phyloP scores from a whole-genome alignment of 2,888 invertebrate species.

The Oscheius sp. region DNA sequence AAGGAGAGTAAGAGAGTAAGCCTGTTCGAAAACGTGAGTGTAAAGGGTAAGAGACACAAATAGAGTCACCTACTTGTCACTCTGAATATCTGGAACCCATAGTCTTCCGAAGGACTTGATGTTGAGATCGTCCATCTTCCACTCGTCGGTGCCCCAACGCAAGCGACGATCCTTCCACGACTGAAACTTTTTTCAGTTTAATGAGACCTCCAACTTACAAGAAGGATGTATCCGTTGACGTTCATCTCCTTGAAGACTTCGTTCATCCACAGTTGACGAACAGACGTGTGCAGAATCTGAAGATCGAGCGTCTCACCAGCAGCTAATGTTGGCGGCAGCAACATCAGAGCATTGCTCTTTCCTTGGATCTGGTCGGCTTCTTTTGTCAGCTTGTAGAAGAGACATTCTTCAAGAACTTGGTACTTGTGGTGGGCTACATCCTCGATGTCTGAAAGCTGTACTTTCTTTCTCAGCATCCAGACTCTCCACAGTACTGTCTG shows the following conservation, averaged over 20 bases:
- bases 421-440: slow-evolving; percentile 68
- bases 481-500: background rate
- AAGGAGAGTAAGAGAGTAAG: too few relatives aligned
- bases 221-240: slow-evolving; percentile 63
- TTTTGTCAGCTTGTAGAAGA: slow-evolving; percentile 65
- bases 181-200: slow-evolving; percentile 43
- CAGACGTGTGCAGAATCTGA: slow-evolving; percentile 56
- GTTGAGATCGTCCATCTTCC: slow-evolving; percentile 62
- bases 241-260: slow-evolving; percentile 72
- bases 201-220: slow-evolving; percentile 43
- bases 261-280: slow-evolving; percentile 67
- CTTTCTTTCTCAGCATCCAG: background rate
- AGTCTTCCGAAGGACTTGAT: slow-evolving; percentile 62
- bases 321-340: slow-evolving; percentile 65
- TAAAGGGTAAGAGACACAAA: too few relatives aligned
- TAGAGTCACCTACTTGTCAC: slow-evolving; percentile 52
- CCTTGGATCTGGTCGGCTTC: slow-evolving; percentile 65
- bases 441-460: slow-evolving; percentile 60
- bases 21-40: too few relatives aligned
- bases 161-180: slow-evolving; percentile 68
- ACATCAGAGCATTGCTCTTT: slow-evolving; percentile 64
- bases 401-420: slow-evolving; percentile 65
- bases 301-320: slow-evolving; percentile 63
- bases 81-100: slow-evolving; percentile 68
- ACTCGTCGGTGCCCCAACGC: slow-evolving; percentile 63